Evolutionary conservation across 2,888 invertebrate genomes (phyloP).

Genomic region (Leucoma salicis): DNA sequence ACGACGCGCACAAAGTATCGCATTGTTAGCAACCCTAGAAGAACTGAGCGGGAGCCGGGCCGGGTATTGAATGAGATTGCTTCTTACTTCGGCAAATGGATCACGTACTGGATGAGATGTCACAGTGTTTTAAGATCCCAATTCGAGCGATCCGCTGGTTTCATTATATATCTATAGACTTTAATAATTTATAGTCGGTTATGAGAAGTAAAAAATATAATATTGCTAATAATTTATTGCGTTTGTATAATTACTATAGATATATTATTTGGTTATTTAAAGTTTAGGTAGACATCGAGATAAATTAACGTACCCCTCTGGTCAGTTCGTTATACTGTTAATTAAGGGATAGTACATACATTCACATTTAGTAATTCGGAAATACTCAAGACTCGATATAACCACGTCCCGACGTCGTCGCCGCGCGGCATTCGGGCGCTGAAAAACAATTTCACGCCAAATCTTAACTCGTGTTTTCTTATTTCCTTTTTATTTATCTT

Average conservation of each 20-base stretch:
- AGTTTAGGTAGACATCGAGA: too few species aligned
- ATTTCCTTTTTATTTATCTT: conserved; percentile 83
- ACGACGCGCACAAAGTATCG: conserved; percentile 69
- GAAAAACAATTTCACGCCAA: conserved; percentile 83
- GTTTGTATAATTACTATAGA: conserved; percentile 10
- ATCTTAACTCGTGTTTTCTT: conserved; percentile 82
- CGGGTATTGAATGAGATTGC: conserved; percentile 83
- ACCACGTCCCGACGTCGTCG: conserved; percentile 58
- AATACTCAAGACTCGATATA: conserved; percentile 68
- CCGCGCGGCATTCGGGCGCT: conserved; percentile 49
- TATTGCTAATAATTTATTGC: too few species aligned
- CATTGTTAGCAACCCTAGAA: conserved; percentile 71
- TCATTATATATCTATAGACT: too few species aligned
- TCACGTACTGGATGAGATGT: conserved; percentile 84
- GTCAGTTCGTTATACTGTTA: conserved; percentile 44
- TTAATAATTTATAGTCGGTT: too few species aligned
- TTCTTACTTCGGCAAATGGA: conserved; percentile 83
- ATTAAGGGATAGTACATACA: conserved; percentile 73
- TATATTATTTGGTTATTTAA: background rate
- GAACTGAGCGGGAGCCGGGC: conserved; percentile 42
- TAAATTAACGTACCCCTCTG: too few species aligned
- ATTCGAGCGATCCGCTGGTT: conserved; percentile 69
- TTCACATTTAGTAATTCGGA: conserved; percentile 79
- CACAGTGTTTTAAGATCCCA: conserved; percentile 83
- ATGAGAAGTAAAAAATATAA: too few species aligned